Base-by-base conservation (phyloP, 2,888 invertebrate species). In the Sturmia bella region DNA sequence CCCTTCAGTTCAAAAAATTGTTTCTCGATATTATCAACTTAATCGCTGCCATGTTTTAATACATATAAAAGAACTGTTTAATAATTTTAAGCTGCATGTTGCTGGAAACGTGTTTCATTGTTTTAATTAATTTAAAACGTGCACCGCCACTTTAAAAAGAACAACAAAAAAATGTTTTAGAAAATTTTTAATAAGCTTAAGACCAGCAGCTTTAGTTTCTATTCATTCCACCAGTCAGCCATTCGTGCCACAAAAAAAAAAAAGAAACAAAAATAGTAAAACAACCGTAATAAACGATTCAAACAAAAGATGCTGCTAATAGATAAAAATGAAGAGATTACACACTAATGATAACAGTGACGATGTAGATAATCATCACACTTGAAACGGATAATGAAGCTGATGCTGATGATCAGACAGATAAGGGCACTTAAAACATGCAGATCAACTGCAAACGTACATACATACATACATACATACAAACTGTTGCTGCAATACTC, bases 241-340 rank as follows among this genome's bases (percentile, higher is more conserved):
- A 43, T 68, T 61, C 57, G 52, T 32, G 75, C 68, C 27, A 68
- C 32, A 32, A 7, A 45, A n/a, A n/a, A n/a, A n/a, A n/a, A n/a
- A n/a, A n/a, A n/a, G n/a, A n/a, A n/a, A n/a, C n/a, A n/a, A n/a
- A n/a, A n/a, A n/a, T n/a, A n/a, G n/a, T n/a, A n/a, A n/a, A 61
- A 39, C 19, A 24, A 37, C 24, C 15, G 43, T 24, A 63, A 63
- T 19, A 43, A 2, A 45, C 45, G n/a, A 45, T 21, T 61, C 15
- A 66, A 64, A 37, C 21, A 64, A 48, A 24, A 73, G 66, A 73
- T 73, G 66, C 59, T 68, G 59, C 66, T 59, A 59, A 73, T 39
- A 73, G 78, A 79, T 73, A 59, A 66, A 61, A 68, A 39, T 79
- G 19, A 59, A 73, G 19, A 54, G 78, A 79, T 72, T 59, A 52